phyloP scores from a whole-genome alignment of 2,113 vertebrate species.

The Scomber scombrus region DNA sequence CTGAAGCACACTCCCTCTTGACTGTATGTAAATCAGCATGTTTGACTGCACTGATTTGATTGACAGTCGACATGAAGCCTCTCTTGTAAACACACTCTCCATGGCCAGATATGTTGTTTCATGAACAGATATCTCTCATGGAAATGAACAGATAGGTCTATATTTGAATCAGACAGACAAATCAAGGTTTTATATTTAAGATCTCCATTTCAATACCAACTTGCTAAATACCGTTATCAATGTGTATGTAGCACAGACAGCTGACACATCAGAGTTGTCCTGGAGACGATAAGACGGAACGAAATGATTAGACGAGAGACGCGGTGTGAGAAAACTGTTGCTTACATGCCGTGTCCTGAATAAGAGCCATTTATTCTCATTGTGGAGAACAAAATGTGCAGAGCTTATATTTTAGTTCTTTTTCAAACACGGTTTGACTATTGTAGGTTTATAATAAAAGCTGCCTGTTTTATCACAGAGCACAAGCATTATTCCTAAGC shows the following conservation, averaged over 20 bases:
- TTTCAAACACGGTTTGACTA: constrained; percentile 69
- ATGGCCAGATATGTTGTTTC: constrained; percentile 1
- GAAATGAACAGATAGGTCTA: not conserved
- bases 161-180: constrained; percentile 21
- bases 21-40: constrained; percentile 43
- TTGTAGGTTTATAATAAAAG: constrained; percentile 80
- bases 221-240: constrained; percentile 30
- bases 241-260: not conserved
- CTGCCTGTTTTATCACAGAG: constrained; percentile 77
- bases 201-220: constrained; percentile 22
- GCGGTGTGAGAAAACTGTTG: constrained; percentile 35
- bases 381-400: constrained; percentile 47
- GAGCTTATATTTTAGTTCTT: constrained; percentile 67
- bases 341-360: constrained; percentile 18
- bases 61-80: constrained; percentile 42
- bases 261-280: constrained; percentile 7
- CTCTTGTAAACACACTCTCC: constrained; percentile 51
- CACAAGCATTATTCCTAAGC: constrained; percentile 74
- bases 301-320: constrained; percentile 18
- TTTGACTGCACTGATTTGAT: constrained; percentile 46
- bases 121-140: constrained; percentile 8
- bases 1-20: constrained; percentile 34
- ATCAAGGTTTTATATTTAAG: not conserved
- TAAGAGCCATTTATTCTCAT: constrained; percentile 46
- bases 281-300: constrained; percentile 18